A percentile compares a stretch with the other conserved stretches of the same genome.
phyloP scores from a whole-genome alignment of 2,113 vertebrate species.

The Ptychochromis oligacanthus region DNA sequence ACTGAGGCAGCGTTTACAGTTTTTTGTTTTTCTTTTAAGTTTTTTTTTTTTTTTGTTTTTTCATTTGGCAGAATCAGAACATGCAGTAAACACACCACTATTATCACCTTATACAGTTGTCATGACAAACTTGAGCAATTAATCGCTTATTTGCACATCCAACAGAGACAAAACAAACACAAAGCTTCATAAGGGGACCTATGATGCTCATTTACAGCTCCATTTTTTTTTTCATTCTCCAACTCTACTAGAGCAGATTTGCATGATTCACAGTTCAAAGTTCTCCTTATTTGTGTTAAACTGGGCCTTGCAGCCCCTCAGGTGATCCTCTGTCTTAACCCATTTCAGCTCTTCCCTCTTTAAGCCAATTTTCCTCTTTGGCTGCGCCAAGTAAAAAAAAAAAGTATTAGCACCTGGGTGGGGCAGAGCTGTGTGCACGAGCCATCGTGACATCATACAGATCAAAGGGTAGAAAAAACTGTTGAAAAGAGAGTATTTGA shows the following conservation, averaged over 20 bases:
- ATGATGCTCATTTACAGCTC: not conserved
- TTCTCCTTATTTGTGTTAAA: not conserved
- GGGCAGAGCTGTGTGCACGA: no score
- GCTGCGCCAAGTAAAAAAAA: no score
- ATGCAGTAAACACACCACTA: not conserved
- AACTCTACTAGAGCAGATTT: not conserved
- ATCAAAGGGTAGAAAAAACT: no score
- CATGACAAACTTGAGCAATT: not conserved
- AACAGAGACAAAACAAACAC: not conserved
- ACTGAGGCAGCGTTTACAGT: not conserved
- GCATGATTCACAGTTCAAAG: not conserved
- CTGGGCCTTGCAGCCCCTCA: no score
- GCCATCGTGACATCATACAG: no score
- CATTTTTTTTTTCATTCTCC: not conserved
- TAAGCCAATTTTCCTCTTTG: no score
- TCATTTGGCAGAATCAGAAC: not conserved
- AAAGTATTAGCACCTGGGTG: no score
- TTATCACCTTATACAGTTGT: not conserved
- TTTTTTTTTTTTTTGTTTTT: not conserved
- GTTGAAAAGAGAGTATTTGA: no score
- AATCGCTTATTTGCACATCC: not conserved
- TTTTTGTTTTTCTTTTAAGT: accelerated
- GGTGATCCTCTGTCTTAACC: no score
- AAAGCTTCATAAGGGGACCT: not conserved
- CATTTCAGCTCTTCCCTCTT: no score